Percentiles rank a stretch among this genome's conserved stretches.
Evolutionary conservation across 2,797 vertebrate species (phyloP).

Genomic region (Coregonus sp.): DNA sequence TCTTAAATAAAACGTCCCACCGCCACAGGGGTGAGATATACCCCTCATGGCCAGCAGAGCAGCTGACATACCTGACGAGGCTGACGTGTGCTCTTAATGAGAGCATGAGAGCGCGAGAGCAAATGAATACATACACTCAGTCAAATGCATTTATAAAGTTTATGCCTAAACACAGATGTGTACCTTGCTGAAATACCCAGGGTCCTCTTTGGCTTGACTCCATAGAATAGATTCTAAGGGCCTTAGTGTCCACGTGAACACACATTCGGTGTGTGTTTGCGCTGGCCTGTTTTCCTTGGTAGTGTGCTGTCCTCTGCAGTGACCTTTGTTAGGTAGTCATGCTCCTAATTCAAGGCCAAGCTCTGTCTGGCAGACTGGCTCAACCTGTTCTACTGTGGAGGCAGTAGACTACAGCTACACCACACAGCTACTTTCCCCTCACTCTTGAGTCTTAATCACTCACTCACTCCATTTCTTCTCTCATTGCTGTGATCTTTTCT

Average conservation of each 20-base stretch:
- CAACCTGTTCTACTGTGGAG: conserved; percentile 64
- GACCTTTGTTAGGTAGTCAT: conserved; percentile 63
- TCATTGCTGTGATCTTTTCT: background rate
- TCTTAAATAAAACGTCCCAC: conserved; percentile 66
- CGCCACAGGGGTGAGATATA: conserved; percentile 2
- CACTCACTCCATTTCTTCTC: too few relatives aligned
- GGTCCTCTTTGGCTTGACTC: conserved; percentile 52
- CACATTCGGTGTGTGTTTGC: conserved; percentile 54
- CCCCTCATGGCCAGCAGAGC: conserved; percentile 54
- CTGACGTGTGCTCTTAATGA: conserved; percentile 52
- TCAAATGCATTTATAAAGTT: conserved; percentile 67
- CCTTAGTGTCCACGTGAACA: conserved; percentile 24
- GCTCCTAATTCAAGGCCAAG: conserved; percentile 38
- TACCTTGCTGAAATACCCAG: conserved; percentile 53
- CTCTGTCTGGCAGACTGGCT: conserved; percentile 56
- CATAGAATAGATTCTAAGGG: conserved; percentile 50
- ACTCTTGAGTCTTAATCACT: background rate
- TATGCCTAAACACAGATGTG: conserved; percentile 68
- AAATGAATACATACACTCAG: conserved; percentile 26
- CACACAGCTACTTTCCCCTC: conserved; percentile 29
- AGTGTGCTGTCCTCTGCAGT: conserved; percentile 58
- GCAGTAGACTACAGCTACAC: conserved; percentile 2
- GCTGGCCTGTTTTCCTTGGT: conserved; percentile 46
- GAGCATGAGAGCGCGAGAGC: conserved; percentile 58
- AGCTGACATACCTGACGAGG: conserved; percentile 73